Base-by-base conservation (phyloP, 1,140 invertebrate species). In the Lepidostoma basale region DNA sequence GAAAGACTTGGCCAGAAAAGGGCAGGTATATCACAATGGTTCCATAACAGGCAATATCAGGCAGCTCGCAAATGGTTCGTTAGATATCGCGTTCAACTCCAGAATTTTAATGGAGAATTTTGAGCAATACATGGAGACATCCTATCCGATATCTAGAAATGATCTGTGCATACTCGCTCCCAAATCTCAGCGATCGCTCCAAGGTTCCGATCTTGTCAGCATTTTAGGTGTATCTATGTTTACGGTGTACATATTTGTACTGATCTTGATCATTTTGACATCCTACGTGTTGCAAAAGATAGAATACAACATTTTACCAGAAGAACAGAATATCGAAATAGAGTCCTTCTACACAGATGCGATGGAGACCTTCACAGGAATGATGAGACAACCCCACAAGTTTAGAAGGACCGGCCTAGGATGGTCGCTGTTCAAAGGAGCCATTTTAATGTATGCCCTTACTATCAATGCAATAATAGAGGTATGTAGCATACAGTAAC, bases 81-180 rank as follows among this genome's bases (percentile, higher is more conserved):
- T 47, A 16, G 59, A 62, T 16, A 62, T 62, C 12, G 42, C 14
- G 10, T 47, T 62, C 40, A 62, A 62, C 20, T 45, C 22, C 2
- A 44, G 59, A 33, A 45, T 62, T 16, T 26, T 62, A 12, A 23
- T 9, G 25, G 26, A 30, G 12, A 47, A 62, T 6, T 62, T 47
- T n/a, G 20, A 18, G 1, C 23, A 30, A 8, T 45, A 47, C 5
- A 25, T 62, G 3, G 59, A 62, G 47, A 1, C 5, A 3, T 30
- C n/a, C n/a, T 62, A 62, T n/a, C 42, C 59, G 0, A 2, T 62
- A 3, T 30, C n/a, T 47, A 3, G 42, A 16, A 62, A 62, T 47
- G 42, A 62, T 18, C 26, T 62, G 5, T 62, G 59, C 16, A 12
- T 62, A 12, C 23, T 62, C n/a, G 59, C 22, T 2, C 59, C 59